Percentiles rank a stretch among this genome's conserved stretches.
Conservation (phyloP, 1,140 invertebrate genomes). For the Diorhabda sublineata region DNA sequence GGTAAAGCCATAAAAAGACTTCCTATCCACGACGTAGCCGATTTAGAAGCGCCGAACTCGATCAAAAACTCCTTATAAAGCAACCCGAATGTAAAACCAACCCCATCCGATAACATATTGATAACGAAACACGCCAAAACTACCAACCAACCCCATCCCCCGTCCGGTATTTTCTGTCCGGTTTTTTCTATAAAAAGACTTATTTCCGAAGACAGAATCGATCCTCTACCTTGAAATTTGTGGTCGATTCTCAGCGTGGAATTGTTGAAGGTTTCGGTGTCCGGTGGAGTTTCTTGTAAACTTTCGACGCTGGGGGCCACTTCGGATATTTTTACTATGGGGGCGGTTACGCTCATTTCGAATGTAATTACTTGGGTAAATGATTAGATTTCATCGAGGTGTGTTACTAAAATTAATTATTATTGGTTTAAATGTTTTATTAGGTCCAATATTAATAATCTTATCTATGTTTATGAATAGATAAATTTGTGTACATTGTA, state of each 20-base stretch:
- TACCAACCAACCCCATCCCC: slow-evolving; percentile 85
- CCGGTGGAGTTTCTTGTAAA: neutral
- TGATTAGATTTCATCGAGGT: too few relatives aligned
- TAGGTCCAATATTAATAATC: too few relatives aligned
- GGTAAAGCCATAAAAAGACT: slow-evolving; percentile 86
- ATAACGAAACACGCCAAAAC: slow-evolving; percentile 79
- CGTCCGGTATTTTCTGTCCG: slow-evolving; percentile 56
- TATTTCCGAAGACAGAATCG: slow-evolving; percentile 24
- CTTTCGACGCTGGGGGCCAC: slow-evolving; percentile 5
- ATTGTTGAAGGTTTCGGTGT: neutral
- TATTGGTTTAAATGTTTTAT: too few relatives aligned
- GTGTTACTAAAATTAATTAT: too few relatives aligned
- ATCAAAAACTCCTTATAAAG: slow-evolving; percentile 81
- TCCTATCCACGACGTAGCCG: slow-evolving; percentile 83
- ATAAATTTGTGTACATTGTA: too few relatives aligned
- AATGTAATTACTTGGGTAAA: too few relatives aligned
- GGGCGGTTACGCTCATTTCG: neutral
- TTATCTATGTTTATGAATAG: too few relatives aligned
- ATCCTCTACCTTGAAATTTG: slow-evolving; percentile 23
- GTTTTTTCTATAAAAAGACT: slow-evolving; percentile 19
- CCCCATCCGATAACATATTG: slow-evolving; percentile 87
- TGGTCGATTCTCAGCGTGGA: neutral
- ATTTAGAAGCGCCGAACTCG: slow-evolving; percentile 76
- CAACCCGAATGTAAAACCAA: slow-evolving; percentile 89
- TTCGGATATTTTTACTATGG: slow-evolving; percentile 8